These are phyloP conservation scores for Trachymyrmex septentrionalis DNA, from an alignment of 1,140 invertebrate genomes.

Conservation along the genomic window DNA sequence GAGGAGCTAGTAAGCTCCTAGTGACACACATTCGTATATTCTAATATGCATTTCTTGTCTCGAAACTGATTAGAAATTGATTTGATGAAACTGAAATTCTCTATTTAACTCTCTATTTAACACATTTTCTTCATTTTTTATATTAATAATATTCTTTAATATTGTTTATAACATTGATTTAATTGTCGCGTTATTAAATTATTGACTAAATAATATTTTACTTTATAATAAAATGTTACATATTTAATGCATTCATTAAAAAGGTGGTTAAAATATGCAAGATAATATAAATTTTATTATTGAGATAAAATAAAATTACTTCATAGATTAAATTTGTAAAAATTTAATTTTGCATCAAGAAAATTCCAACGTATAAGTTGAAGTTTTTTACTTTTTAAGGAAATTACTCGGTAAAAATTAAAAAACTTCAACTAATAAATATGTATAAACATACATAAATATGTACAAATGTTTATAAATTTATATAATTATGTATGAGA, in stretches of 20 bases:
- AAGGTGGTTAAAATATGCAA: background rate
- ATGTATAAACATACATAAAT: no score
- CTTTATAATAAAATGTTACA: background rate
- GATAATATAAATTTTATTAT: background rate
- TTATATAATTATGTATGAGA: no score
- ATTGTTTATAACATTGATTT: constrained; percentile 4
- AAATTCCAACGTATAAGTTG: background rate
- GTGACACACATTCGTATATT: constrained; percentile 48
- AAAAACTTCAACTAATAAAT: no score
- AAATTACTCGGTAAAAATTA: background rate
- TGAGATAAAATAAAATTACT: background rate
- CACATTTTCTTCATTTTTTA: background rate
- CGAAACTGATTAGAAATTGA: background rate
- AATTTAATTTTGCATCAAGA: background rate
- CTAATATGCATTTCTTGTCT: background rate
- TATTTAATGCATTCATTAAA: background rate
- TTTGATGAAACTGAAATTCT: constrained; percentile 20
- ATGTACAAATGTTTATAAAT: no score
- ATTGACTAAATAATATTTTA: no score
- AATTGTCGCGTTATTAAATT: background rate
- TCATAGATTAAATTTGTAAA: no score
- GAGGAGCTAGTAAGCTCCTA: constrained; percentile 40
- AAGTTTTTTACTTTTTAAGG: background rate
- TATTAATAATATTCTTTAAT: background rate
- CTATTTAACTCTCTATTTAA: background rate